phyloP scores from a whole-genome alignment of 2,113 vertebrate species.

The Silurus glanis region DNA sequence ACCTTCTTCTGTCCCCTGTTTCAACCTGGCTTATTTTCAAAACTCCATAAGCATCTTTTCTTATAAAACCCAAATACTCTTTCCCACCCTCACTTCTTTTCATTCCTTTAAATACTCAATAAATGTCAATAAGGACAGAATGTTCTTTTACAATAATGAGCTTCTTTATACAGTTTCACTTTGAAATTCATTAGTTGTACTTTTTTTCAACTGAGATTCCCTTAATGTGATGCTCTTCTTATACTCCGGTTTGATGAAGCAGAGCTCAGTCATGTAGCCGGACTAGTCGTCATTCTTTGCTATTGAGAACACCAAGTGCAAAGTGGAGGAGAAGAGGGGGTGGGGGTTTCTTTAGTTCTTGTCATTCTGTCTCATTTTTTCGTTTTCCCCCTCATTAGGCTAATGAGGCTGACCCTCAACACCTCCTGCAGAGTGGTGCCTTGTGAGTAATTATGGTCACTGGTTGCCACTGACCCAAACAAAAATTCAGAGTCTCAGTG shows the following conservation, averaged over 20 bases:
- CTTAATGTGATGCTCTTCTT: not conserved
- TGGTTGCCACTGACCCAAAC: constrained; percentile 43
- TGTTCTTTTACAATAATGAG: not conserved
- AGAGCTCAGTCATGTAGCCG: not conserved
- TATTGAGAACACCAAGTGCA: not conserved
- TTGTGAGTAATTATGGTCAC: constrained; percentile 39
- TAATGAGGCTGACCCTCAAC: constrained; percentile 47
- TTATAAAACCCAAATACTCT: not conserved
- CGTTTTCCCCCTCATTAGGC: not conserved
- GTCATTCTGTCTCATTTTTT: constrained; percentile 9
- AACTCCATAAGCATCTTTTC: not conserved
- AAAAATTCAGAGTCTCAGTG: constrained; percentile 17
- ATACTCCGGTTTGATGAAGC: constrained; percentile 15
- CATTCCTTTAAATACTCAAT: not conserved
- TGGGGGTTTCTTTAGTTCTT: constrained; percentile 9
- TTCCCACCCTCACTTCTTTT: not conserved
- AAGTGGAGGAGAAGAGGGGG: not conserved
- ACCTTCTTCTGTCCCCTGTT: constrained; percentile 1
- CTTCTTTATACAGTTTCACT: not conserved
- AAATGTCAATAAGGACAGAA: not conserved
- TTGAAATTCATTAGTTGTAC: not conserved
- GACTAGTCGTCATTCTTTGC: not conserved
- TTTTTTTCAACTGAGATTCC: not conserved
- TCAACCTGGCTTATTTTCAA: not conserved
- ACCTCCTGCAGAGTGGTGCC: constrained; percentile 5